phyloP scores from a whole-genome alignment of 2,888 invertebrate species.

The Oscheius onirici region DNA sequence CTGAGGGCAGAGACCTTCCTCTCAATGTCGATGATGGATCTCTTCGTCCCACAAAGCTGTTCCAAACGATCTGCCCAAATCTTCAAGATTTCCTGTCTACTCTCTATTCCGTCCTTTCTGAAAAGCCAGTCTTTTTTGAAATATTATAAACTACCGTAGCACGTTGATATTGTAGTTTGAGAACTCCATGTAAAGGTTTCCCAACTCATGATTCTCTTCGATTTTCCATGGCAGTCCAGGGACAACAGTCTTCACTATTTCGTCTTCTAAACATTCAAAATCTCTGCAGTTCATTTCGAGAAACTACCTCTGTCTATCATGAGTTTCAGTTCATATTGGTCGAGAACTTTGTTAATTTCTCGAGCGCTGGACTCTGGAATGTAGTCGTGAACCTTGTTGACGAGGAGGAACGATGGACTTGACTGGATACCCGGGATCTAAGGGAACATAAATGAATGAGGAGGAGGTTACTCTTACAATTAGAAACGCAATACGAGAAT shows the following conservation, averaged over 20 bases:
- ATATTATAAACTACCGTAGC: neutral
- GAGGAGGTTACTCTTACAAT: too few species aligned
- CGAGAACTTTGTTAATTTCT: conserved; percentile 7
- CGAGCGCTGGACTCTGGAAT: neutral
- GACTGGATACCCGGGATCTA: conserved; percentile 6
- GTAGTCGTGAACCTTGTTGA: conserved; percentile 24
- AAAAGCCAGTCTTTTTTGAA: neutral
- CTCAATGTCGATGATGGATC: neutral
- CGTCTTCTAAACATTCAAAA: neutral
- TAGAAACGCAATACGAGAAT: too few species aligned
- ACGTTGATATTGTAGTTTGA: neutral
- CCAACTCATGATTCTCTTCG: neutral
- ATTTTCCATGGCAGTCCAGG: neutral
- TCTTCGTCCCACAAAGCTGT: neutral
- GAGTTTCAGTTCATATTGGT: conserved; percentile 13
- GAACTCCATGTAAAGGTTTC: neutral
- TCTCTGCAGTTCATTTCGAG: neutral
- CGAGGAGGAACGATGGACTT: conserved; percentile 2
- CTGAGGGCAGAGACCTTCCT: neutral
- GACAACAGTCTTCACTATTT: neutral
- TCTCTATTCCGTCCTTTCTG: neutral
- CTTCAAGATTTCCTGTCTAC: neutral
- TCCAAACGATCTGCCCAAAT: neutral
- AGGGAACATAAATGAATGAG: too few species aligned
- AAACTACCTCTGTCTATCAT: conserved; percentile 2